Conservation (phyloP, 2,888 invertebrate genomes). For the Cheilosia variabilis region DNA sequence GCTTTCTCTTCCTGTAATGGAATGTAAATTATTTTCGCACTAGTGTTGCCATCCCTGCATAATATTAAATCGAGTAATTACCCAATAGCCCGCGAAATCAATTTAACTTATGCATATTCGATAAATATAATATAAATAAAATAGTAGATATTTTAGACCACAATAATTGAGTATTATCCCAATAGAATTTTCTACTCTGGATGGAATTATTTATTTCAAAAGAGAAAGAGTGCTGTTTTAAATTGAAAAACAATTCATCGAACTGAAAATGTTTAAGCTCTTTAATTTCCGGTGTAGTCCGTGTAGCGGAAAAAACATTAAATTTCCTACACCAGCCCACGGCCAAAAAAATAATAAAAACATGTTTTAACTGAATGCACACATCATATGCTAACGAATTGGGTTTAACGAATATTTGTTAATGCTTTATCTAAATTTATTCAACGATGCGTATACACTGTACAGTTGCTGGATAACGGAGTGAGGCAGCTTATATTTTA, state of each 20-base stretch:
- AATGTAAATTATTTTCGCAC: too few species aligned
- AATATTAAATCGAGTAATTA: background rate
- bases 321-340: background rate
- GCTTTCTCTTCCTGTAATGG: too few species aligned
- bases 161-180: background rate
- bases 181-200: background rate
- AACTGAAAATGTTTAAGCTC: conserved; percentile 20
- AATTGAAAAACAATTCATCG: background rate
- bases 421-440: conserved; percentile 41
- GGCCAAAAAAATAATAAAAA: background rate
- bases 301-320: background rate
- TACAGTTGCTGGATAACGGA: background rate
- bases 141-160: too few species aligned
- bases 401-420: conserved; percentile 24
- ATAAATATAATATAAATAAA: background rate
- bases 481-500: background rate
- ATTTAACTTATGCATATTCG: conserved; percentile 6
- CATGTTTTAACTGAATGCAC: background rate
- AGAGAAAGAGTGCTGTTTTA: background rate
- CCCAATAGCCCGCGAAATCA: background rate
- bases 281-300: conserved; percentile 34
- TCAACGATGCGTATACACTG: conserved; percentile 26
- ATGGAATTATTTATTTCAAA: conserved; percentile 15
- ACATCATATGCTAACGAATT: background rate
- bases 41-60: background rate